phyloP scores from a whole-genome alignment of 2,797 vertebrate species.

The Glossophaga mutica region DNA sequence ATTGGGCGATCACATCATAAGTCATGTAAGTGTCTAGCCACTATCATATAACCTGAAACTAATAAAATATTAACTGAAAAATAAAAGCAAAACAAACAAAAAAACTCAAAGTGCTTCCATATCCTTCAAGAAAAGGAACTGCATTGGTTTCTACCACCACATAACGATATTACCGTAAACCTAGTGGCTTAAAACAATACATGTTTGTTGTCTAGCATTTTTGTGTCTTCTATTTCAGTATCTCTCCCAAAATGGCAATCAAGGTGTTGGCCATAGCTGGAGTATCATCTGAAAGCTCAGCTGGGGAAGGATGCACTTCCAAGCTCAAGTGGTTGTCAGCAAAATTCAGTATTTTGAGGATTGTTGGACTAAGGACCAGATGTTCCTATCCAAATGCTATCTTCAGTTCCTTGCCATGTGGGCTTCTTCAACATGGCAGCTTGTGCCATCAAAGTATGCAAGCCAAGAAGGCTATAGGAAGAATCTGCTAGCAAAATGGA shows the following conservation, averaged over 20 bases:
- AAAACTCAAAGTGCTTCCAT: neutral
- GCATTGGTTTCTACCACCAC: neutral
- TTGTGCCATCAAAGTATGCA: neutral
- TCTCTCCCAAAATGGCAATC: neutral
- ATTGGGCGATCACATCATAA: neutral
- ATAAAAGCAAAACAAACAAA: neutral
- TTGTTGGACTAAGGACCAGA: neutral
- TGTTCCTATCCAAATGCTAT: neutral
- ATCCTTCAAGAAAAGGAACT: neutral
- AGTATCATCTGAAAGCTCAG: conserved; percentile 26
- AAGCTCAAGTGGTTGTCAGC: neutral
- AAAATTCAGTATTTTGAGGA: neutral
- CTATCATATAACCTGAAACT: neutral
- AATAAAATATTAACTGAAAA: neutral
- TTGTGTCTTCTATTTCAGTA: neutral
- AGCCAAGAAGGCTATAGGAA: neutral
- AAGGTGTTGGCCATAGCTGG: neutral
- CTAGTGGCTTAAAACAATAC: neutral
- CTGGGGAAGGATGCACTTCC: neutral
- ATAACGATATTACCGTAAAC: neutral
- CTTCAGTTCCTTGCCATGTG: neutral
- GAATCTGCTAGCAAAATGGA: neutral
- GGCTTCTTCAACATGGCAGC: neutral
- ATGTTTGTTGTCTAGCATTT: neutral
- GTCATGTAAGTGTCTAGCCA: neutral